Evolutionary conservation across 2,113 vertebrate species (phyloP), one percentile per base, ranked within the genome.

Genomic region (Uropsilus gracilis): DNA sequence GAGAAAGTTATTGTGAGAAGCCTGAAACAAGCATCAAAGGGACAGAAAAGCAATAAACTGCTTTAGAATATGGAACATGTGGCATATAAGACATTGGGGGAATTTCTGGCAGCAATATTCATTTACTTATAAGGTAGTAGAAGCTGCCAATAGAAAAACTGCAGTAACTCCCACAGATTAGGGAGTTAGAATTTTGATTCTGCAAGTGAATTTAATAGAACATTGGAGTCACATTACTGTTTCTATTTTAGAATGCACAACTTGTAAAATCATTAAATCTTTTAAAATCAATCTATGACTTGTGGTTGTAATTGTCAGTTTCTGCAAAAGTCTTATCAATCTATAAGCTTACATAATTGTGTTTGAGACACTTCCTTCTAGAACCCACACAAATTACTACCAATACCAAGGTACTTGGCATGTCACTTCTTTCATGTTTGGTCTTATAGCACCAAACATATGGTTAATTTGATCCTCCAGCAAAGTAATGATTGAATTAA

Each of bases 291-390:
- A 87, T 42, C 46, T 59, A 78, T 84, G 80, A 84, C 69, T 84
- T 76, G 71, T 90, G 90, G 80, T 72, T 80, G 89, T 94, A 94
- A 93, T 94, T 89, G 92, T 89, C 80, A 63, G 87, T 39, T 97
- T 91, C 87, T 9, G 10, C 44, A 12, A 53, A 86, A 95, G 39
- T 75, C 80, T 91, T 94, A 89, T 75, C n/a, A 95, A 94, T 73
- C 72, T 61, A 42, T 57, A 75, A 76, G 66, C 85, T 96, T 92
- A 44, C 68, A 24, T 91, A 87, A 90, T 87, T 90, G 71, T 83
- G 61, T 93, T 53, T 84, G 80, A 96, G 75, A 34, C 6, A 20
- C 28, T 93, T 81, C 28, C n/a, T 95, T 71, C 57, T 77, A 69
- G 68, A 94, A 32, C 82, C 39, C 71, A 66, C 48, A 90, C 64